These are phyloP conservation scores for Rhinichthys klamathensis DNA, from an alignment of 2,113 vertebrate genomes.

Conservation along the genomic window DNA sequence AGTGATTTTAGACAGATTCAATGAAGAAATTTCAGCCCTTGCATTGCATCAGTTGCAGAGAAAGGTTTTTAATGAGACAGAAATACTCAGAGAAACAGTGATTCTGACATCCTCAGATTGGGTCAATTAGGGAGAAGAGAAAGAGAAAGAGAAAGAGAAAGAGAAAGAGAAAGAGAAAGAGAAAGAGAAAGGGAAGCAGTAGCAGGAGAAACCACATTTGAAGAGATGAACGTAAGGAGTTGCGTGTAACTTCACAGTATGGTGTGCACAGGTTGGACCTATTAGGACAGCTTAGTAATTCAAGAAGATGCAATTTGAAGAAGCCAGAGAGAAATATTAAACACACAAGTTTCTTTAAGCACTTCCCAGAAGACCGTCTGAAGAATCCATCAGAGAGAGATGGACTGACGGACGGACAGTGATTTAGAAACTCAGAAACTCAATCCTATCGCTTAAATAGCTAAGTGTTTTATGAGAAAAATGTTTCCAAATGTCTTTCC, in stretches of 20 bases:
- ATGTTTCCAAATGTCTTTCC: constrained; percentile 96
- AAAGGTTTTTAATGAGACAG: constrained; percentile 47
- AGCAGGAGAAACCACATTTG: constrained; percentile 83
- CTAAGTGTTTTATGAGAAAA: constrained; percentile 97
- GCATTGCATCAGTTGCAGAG: constrained; percentile 11
- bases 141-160: too few species aligned
- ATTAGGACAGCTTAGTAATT: constrained; percentile 83
- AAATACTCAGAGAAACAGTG: constrained; percentile 43
- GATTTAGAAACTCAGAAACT: constrained; percentile 75
- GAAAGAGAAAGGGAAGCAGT: constrained; percentile 62
- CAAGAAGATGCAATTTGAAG: constrained; percentile 77
- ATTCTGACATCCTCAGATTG: constrained; percentile 49
- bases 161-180: background rate
- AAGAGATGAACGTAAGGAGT: constrained; percentile 48
- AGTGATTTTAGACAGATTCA: background rate
- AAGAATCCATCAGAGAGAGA: constrained; percentile 53
- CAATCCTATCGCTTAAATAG: constrained; percentile 92
- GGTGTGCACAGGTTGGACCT: constrained; percentile 78
- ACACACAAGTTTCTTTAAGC: constrained; percentile 62
- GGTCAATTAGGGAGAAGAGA: constrained; percentile 22
- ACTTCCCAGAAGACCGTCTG: constrained; percentile 70
- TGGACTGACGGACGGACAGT: background rate
- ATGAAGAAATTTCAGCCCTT: background rate
- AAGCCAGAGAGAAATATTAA: constrained; percentile 65
- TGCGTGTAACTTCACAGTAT: constrained; percentile 68